Base-by-base conservation (phyloP, 92 coral and sea anemone species). In the Galaxea fascicularis region DNA sequence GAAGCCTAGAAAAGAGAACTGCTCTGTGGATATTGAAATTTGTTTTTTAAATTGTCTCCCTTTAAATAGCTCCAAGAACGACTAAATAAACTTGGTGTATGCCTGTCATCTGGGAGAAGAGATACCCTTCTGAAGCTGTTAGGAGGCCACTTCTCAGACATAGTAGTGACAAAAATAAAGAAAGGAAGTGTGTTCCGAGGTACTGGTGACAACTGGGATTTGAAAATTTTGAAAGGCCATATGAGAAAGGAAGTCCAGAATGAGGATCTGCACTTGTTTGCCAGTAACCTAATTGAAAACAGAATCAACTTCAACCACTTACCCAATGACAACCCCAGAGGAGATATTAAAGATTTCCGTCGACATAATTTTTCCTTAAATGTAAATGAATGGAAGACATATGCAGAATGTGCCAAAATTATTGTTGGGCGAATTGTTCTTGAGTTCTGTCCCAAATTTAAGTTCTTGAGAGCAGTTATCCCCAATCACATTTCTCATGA, bases 111-210 rank as follows among this genome's bases (percentile, higher is more conserved):
- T n/a, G n/a, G n/a, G n/a, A n/a, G n/a, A n/a, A n/a, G n/a, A n/a
- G n/a, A n/a, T n/a, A n/a, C n/a, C n/a, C n/a, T n/a, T n/a, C n/a
- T n/a, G n/a, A n/a, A n/a, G n/a, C n/a, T n/a, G n/a, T n/a, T n/a
- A n/a, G n/a, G n/a, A n/a, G n/a, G n/a, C n/a, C n/a, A n/a, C n/a
- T n/a, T n/a, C n/a, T n/a, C n/a, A n/a, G n/a, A n/a, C n/a, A n/a
- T n/a, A n/a, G n/a, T n/a, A n/a, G n/a, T n/a, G n/a, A n/a, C n/a
- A n/a, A n/a, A n/a, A n/a, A n/a, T n/a, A n/a, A n/a, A n/a, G n/a
- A n/a, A n/a, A n/a, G n/a, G n/a, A n/a, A n/a, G n/a, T n/a, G n/a
- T 86, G 41, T 86, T 91, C 79, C 41, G 94, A 58, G 94, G 94
- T 74, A 87, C 89, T 52, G n/a, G n/a, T n/a, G n/a, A n/a, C n/a